Conservation (phyloP, 2,797 vertebrate species). For the Enteromius argenteus region DNA sequence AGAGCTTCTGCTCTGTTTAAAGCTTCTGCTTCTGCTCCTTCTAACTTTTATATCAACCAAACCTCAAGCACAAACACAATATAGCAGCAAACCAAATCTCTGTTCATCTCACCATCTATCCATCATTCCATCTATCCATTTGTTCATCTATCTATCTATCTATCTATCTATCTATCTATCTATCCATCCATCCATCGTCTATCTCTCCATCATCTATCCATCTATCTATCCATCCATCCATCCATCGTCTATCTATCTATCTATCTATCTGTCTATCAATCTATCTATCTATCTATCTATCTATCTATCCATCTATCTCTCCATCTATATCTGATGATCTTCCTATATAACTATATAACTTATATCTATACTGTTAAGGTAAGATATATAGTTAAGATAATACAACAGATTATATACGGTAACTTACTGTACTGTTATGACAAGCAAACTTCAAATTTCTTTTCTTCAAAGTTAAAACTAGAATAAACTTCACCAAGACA, state of each 20-base stretch:
- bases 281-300: background rate
- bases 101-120: background rate
- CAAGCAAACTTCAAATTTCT: background rate
- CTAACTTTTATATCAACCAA: background rate
- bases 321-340: background rate
- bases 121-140: background rate
- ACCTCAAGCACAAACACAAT: background rate
- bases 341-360: no score
- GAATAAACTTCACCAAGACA: background rate
- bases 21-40: background rate
- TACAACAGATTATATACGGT: no score
- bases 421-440: background rate
- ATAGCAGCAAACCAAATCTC: background rate
- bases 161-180: background rate
- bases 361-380: no score
- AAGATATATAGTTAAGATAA: no score
- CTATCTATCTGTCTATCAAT: background rate
- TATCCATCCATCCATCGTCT: background rate
- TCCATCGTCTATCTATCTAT: conserved; percentile 35
- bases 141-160: background rate
- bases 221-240: conserved; percentile 46
- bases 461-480: background rate
- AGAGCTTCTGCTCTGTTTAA: background rate
- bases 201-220: background rate
- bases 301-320: background rate